Evolutionary conservation across 1,140 invertebrate genomes (phyloP), one percentile per base, ranked within the genome.

Genomic region (Drosophila pruinosa): DNA sequence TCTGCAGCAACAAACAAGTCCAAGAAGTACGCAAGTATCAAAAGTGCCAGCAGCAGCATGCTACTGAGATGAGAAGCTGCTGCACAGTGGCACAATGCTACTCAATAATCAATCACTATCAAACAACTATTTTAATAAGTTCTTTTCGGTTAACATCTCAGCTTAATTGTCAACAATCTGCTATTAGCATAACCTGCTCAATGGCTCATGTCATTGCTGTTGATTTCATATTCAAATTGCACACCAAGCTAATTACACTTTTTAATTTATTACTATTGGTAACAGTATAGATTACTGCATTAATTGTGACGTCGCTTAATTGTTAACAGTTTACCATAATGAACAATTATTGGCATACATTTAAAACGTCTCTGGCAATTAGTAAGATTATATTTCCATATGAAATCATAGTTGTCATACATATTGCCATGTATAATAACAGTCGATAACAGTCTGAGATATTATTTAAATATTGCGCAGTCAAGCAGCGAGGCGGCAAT

Each of bases 1-100:
- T 57, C 34, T 76, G 61, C 61, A 53, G 75, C 82, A 57, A 71
- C 67, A 78, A 82, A 82, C 80, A 83, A 85, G 68, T 69, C 75
- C 61, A 72, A 85, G 76, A 53, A 62, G 47, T n/a, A 19, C n/a
- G 57, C 28, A 62, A 75, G 72, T 85, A 70, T 58, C 76, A 56
- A 41, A 75, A 83, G 72, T 78, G 72, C 72, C 76, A 79, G 76
- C 69, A 85, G 56, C 75, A 71, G 53, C 38, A 17, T 53, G 36
- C 43, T 41, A 56, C 24, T 53, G 62, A 24, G 26, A 21, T 58
- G 36, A 17, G 62, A 38, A 28, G 22, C 38, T 26, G 14, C 6
- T 22, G 28, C 21, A 15, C 63, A 59, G 39, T 22, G 43, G 1
- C n/a, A 24, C 48, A 3, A 47, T 21, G 3, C 0, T 6, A 3